A percentile compares a stretch with the other conserved stretches of the same genome.
These are phyloP conservation scores for Akabosia matsudoensis DNA, from an alignment of 1,140 invertebrate genomes.

Conservation along the genomic window DNA sequence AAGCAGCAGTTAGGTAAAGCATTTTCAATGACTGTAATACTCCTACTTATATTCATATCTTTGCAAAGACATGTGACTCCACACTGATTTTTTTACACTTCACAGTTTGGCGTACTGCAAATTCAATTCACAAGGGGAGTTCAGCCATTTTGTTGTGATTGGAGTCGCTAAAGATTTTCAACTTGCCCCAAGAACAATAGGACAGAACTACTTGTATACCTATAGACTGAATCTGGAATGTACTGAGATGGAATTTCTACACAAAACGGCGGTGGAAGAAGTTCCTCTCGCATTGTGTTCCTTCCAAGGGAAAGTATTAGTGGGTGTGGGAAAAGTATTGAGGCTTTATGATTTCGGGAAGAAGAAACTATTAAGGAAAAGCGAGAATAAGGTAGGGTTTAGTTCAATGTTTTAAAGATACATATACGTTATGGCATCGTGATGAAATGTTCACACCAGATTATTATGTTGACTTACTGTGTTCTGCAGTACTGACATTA, in stretches of 20 bases:
- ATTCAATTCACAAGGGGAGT: slow-evolving; percentile 67
- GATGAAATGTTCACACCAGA: too few species aligned
- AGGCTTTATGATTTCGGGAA: slow-evolving; percentile 96
- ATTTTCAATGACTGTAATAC: too few species aligned
- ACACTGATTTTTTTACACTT: slow-evolving; percentile 35
- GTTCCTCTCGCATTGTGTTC: slow-evolving; percentile 82
- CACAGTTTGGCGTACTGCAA: slow-evolving; percentile 68
- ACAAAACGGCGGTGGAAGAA: slow-evolving; percentile 92
- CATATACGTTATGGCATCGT: too few species aligned
- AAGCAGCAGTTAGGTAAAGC: slow-evolving; percentile 87
- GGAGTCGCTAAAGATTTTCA: slow-evolving; percentile 88
- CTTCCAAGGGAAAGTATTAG: slow-evolving; percentile 87
- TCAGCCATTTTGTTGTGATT: slow-evolving; percentile 73
- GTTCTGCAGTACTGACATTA: too few species aligned
- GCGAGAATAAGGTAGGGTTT: slow-evolving; percentile 84
- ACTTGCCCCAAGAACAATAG: slow-evolving; percentile 76
- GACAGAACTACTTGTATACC: slow-evolving; percentile 79
- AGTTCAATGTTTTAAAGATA: slow-evolving; percentile 12
- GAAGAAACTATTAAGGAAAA: slow-evolving; percentile 84
- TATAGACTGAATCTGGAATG: slow-evolving; percentile 72
- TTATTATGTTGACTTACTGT: too few species aligned
- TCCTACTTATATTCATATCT: slow-evolving; percentile 9
- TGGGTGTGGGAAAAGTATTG: slow-evolving; percentile 87
- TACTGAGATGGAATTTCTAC: slow-evolving; percentile 80
- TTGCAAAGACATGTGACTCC: too few species aligned